phyloP scores from a whole-genome alignment of 2,888 invertebrate genomes.

The Cephus sareptanus region DNA sequence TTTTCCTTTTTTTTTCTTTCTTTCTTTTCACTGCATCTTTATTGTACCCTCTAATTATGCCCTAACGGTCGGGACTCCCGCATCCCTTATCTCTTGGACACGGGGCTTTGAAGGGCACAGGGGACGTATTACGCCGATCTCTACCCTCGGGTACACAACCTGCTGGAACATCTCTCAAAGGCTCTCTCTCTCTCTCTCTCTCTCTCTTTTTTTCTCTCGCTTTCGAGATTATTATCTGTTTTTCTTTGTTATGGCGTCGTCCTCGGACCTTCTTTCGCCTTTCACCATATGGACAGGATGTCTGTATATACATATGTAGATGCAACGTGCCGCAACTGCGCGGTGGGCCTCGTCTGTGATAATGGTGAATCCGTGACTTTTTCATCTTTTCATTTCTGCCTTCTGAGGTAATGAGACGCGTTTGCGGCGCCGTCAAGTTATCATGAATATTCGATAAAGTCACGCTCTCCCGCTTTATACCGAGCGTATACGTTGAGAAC shows the following conservation, averaged over 20 bases:
- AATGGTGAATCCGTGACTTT: not conserved
- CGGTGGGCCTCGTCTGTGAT: not conserved
- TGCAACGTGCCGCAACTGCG: not conserved
- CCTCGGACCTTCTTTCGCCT: not conserved
- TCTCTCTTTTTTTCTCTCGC: too few species aligned
- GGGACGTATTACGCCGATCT: not conserved
- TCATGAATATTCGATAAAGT: not conserved
- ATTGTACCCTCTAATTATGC: not conserved
- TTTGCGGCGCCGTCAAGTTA: not conserved
- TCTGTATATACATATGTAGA: not conserved
- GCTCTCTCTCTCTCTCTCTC: too few species aligned
- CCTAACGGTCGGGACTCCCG: not conserved
- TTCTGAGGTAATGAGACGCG: not conserved
- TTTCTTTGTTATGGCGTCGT: not conserved
- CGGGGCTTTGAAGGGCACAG: not conserved
- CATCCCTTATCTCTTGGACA: not conserved
- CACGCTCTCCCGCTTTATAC: not conserved
- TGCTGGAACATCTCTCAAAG: not conserved
- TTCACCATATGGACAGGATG: not conserved
- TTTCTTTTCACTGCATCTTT: not conserved
- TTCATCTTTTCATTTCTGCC: not conserved
- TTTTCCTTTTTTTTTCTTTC: not conserved
- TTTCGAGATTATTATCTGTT: not conserved
- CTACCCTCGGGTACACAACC: not conserved
- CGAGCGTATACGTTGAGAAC: not conserved